These are phyloP conservation scores for Pteropus alecto DNA, from an alignment of 2,113 vertebrate genomes.

Conservation along the genomic window DNA sequence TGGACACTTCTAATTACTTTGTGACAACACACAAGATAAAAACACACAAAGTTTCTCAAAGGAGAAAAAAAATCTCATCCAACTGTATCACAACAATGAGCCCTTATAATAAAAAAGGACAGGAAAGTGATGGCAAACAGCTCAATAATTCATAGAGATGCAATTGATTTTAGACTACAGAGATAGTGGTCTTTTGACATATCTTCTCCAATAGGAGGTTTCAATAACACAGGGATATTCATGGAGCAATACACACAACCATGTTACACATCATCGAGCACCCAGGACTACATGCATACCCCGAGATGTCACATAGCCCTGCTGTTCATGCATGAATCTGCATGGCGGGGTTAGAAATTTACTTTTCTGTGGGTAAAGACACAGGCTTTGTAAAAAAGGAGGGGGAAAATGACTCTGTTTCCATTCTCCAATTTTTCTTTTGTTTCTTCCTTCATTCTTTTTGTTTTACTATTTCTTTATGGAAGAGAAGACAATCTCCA, in stretches of 20 bases:
- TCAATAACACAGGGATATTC: constrained; percentile 75
- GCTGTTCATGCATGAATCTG: background rate
- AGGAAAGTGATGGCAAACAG: constrained; percentile 88
- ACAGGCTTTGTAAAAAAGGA: background rate
- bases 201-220: constrained; percentile 80
- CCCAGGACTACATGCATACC: background rate
- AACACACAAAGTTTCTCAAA: constrained; percentile 49
- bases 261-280: background rate
- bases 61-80: background rate
- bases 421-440: background rate
- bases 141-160: constrained; percentile 91
- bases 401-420: background rate
- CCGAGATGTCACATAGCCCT: background rate
- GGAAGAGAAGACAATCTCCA: background rate
- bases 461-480: constrained; percentile 14
- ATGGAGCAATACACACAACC: background rate
- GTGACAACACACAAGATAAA: constrained; percentile 60
- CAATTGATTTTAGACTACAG: constrained; percentile 86
- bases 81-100: constrained; percentile 51
- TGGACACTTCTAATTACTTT: constrained; percentile 34
- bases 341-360: background rate
- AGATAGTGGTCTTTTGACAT: constrained; percentile 79
- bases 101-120: constrained; percentile 80
- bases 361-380: background rate
- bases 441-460: background rate